A percentile compares a stretch with the other conserved stretches of the same genome.
These are phyloP conservation scores for Drosophila bipectinata DNA, from an alignment of 1,140 invertebrate species.

Conservation along the genomic window DNA sequence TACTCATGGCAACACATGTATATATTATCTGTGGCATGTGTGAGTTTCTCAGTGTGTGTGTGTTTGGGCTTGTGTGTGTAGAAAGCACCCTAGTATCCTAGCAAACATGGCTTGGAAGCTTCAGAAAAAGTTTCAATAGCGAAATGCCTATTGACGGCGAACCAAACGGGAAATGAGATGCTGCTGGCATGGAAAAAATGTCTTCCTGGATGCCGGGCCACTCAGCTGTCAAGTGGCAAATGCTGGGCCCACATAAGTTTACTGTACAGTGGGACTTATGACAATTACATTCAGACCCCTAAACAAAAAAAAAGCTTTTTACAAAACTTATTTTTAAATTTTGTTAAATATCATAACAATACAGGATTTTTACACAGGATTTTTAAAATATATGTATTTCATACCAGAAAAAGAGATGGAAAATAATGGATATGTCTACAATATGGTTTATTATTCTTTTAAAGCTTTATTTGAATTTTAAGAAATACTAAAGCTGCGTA, in stretches of 20 bases:
- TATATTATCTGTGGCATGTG: constrained; percentile 26
- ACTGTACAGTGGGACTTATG: background rate
- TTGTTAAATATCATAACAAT: too few relatives aligned
- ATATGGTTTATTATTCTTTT: too few relatives aligned
- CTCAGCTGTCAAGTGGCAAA: constrained; percentile 64
- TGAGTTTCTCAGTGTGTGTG: constrained; percentile 7
- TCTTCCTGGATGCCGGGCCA: constrained; percentile 26
- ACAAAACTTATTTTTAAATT: too few relatives aligned
- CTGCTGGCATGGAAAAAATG: constrained; percentile 45
- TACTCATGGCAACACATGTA: constrained; percentile 31
- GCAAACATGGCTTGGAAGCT: background rate
- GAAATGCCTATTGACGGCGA: constrained; percentile 76
- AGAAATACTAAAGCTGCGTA: too few relatives aligned
- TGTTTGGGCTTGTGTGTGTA: too few relatives aligned
- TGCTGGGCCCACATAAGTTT: constrained; percentile 48
- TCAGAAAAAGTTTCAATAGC: constrained; percentile 64
- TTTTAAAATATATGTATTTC: too few relatives aligned
- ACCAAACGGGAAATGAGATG: constrained; percentile 71
- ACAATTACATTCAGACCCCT: too few relatives aligned
- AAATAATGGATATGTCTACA: too few relatives aligned
- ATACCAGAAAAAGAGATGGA: too few relatives aligned
- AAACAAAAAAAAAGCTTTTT: too few relatives aligned
- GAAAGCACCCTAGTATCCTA: background rate
- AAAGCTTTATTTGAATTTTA: too few relatives aligned
- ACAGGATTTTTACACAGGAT: too few relatives aligned